phyloP scores from a whole-genome alignment of 2,888 invertebrate genomes.

The Orchesella flavescens region DNA sequence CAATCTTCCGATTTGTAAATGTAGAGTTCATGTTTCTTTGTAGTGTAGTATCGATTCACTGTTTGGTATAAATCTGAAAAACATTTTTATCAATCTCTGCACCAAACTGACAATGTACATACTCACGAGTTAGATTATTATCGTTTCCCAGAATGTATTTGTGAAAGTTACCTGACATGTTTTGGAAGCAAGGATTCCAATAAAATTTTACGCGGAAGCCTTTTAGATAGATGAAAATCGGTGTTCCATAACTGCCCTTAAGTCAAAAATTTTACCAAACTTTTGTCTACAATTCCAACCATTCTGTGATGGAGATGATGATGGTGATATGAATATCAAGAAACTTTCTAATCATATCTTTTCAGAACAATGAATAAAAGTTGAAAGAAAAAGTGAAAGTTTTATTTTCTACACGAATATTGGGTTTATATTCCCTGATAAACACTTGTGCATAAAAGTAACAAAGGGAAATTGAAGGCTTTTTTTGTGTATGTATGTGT shows the following conservation, averaged over 20 bases:
- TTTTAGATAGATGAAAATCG: no score
- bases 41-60: neutral
- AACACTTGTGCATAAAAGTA: no score
- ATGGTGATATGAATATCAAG: conserved; percentile 9
- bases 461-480: no score
- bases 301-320: neutral
- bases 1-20: no score
- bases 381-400: conserved; percentile 17
- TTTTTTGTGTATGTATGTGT: neutral
- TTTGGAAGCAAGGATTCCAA: no score
- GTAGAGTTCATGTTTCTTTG: no score
- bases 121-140: no score
- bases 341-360: conserved; percentile 25
- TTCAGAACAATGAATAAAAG: conserved; percentile 9
- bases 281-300: neutral
- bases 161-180: no score
- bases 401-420: neutral
- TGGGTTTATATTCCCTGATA: neutral
- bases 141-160: no score
- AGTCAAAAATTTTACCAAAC: neutral
- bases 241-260: neutral
- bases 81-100: no score
- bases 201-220: no score
- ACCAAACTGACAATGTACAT: no score
- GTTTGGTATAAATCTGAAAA: neutral